Evolutionary conservation across 2,888 invertebrate species (phyloP).

Genomic region (Dastarcus helophoroides): DNA sequence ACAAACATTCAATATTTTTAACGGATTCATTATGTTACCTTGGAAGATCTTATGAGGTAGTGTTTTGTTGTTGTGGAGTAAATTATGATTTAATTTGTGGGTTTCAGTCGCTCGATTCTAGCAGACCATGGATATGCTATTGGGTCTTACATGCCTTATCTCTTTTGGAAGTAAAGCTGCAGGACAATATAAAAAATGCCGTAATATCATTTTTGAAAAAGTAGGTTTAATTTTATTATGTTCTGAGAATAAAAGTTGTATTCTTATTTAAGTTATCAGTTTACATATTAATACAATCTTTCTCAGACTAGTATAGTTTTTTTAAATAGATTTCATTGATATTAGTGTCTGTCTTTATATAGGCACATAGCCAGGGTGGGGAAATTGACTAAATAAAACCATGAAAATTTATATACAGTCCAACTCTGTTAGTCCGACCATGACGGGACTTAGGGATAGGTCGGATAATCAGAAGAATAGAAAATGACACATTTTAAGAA

Average conservation of each 20-base stretch:
- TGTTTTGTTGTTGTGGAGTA: constrained; percentile 5
- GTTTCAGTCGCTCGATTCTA: constrained; percentile 72
- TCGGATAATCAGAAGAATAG: too few species aligned
- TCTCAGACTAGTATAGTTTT: too few species aligned
- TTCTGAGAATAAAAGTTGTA: constrained; percentile 4
- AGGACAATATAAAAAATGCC: constrained; percentile 42
- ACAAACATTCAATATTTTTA: constrained; percentile 54
- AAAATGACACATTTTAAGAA: too few species aligned
- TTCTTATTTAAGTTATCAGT: constrained; percentile 9
- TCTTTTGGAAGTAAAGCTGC: constrained; percentile 55
- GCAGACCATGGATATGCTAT: constrained; percentile 93
- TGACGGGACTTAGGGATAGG: too few species aligned
- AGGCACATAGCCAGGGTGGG: too few species aligned
- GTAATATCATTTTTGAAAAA: constrained; percentile 49
- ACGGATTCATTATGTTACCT: constrained; percentile 56
- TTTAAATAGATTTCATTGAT: too few species aligned
- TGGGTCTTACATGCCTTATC: constrained; percentile 91
- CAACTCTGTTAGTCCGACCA: too few species aligned
- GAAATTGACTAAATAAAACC: too few species aligned
- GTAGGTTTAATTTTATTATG: constrained; percentile 26
- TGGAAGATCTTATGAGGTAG: constrained; percentile 48
- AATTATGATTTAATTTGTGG: constrained; percentile 6
- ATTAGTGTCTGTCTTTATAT: too few species aligned
- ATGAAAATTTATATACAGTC: too few species aligned
- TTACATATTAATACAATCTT: too few species aligned